These are phyloP conservation scores for Sebastes matsubarae DNA, from an alignment of 2,797 vertebrate species.

Conservation along the genomic window DNA sequence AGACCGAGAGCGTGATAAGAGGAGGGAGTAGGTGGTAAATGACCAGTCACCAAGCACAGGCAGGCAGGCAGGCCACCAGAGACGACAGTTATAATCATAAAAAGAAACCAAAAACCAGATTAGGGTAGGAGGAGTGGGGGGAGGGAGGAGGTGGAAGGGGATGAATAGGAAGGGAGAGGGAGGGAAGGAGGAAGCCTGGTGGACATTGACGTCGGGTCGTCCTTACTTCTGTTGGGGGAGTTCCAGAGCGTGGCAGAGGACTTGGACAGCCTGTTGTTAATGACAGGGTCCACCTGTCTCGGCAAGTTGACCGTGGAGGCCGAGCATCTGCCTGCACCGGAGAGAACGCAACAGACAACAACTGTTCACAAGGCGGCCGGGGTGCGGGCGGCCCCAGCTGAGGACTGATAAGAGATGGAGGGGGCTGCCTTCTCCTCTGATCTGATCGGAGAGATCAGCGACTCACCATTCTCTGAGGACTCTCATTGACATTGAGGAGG, in stretches of 20 bases:
- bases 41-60: slow-evolving; percentile 84
- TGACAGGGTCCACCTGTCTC: slow-evolving; percentile 97
- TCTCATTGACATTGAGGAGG: slow-evolving; percentile 19
- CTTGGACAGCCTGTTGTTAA: slow-evolving; percentile 99
- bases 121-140: slow-evolving; percentile 29
- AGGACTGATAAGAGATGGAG: not conserved
- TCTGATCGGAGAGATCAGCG: slow-evolving; percentile 5
- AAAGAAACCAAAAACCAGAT: slow-evolving; percentile 62
- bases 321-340: slow-evolving; percentile 98
- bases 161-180: slow-evolving; percentile 33
- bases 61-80: slow-evolving; percentile 83
- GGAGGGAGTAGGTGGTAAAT: slow-evolving; percentile 66
- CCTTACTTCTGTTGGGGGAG: slow-evolving; percentile 99
- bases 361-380: slow-evolving; percentile 72
- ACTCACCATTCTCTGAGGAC: slow-evolving; percentile 28
- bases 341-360: slow-evolving; percentile 85
- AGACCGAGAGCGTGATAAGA: slow-evolving; percentile 61
- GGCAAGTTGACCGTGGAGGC: slow-evolving; percentile 99
- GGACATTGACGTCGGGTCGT: slow-evolving; percentile 75
- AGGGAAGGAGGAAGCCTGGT: slow-evolving; percentile 62
- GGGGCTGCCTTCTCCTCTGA: slow-evolving; percentile 4
- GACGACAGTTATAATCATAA: slow-evolving; percentile 65
- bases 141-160: slow-evolving; percentile 8
- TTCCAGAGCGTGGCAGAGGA: slow-evolving; percentile 99
- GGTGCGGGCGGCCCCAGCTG: slow-evolving; percentile 18